Evolutionary conservation across 2,797 vertebrate species (phyloP).

Genomic region (Euphonia xanthogaster): DNA sequence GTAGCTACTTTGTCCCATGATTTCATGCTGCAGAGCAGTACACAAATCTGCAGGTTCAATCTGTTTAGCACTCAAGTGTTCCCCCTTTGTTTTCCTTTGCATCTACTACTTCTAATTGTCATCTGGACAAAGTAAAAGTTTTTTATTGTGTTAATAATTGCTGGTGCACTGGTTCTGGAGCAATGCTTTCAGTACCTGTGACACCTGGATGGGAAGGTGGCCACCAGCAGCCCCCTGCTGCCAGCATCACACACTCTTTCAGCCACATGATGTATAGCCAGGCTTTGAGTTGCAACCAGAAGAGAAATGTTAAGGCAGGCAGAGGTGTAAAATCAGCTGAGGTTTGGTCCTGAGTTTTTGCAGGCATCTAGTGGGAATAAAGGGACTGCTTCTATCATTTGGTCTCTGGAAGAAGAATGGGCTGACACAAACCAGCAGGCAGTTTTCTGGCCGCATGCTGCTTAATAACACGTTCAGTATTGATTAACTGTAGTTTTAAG

Average conservation of each 20-base stretch:
- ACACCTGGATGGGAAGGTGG: not conserved
- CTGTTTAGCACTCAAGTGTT: rapidly evolving
- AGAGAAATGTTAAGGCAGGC: not conserved
- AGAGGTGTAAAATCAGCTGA: conserved; percentile 30
- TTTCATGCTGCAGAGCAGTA: not conserved
- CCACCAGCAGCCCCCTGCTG: not conserved
- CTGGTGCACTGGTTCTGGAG: not conserved
- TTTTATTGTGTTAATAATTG: not conserved
- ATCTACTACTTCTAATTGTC: not conserved
- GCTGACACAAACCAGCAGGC: conserved; percentile 56
- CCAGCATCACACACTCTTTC: not conserved
- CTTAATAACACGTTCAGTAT: conserved; percentile 69
- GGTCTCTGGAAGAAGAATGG: conserved; percentile 61
- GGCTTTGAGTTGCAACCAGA: not conserved
- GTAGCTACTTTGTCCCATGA: not conserved
- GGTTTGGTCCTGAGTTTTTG: conserved; percentile 22
- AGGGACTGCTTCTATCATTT: conserved; percentile 37
- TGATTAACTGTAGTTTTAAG: conserved; percentile 69
- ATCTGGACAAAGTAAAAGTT: not conserved
- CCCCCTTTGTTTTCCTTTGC: not conserved
- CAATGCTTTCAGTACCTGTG: not conserved
- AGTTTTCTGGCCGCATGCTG: conserved; percentile 57
- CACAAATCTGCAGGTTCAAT: not conserved
- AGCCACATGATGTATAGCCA: rapidly evolving
- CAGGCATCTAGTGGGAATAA: conserved; percentile 49